Evolutionary conservation across 2,888 invertebrate genomes (phyloP).

Genomic region (Ashinkailepas kermadecensis): DNA sequence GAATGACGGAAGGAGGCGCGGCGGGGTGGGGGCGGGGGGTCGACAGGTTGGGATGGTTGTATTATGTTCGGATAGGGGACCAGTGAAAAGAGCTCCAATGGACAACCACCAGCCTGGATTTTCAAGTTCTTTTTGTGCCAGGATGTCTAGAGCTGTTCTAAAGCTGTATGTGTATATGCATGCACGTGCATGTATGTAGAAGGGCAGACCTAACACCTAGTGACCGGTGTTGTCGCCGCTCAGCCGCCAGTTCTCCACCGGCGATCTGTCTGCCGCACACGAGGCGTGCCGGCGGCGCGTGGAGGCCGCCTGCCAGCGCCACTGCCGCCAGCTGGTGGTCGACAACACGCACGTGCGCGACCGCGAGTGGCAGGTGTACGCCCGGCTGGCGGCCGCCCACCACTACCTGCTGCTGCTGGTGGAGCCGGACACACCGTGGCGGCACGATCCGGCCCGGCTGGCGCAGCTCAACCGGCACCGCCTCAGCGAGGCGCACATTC

Average conservation of each 20-base stretch:
- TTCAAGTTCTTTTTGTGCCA: too few species aligned
- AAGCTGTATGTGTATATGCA: too few species aligned
- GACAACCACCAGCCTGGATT: too few species aligned
- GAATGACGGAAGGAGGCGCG: too few species aligned
- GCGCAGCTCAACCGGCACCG: conserved; percentile 33
- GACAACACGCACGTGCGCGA: conserved; percentile 42
- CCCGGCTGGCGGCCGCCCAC: conserved; percentile 37
- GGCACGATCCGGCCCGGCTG: conserved; percentile 38
- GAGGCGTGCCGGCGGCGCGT: conserved; percentile 38
- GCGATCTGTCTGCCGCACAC: conserved; percentile 39
- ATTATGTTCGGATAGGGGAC: too few species aligned
- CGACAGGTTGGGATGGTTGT: too few species aligned
- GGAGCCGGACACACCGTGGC: conserved; percentile 41
- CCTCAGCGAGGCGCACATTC: conserved; percentile 28
- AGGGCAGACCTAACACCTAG: too few species aligned
- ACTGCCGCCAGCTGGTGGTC: conserved; percentile 38
- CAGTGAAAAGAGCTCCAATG: too few species aligned
- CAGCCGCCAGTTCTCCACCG: conserved; percentile 37
- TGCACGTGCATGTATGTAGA: too few species aligned
- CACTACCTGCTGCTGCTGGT: conserved; percentile 40
- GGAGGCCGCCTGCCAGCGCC: conserved; percentile 35
- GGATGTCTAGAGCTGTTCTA: too few species aligned
- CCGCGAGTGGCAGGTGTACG: conserved; percentile 41
- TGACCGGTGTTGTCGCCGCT: conserved; percentile 33
- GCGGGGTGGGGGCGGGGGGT: too few species aligned